Evolutionary conservation across 1,140 invertebrate genomes (phyloP), one percentile per base, ranked within the genome.

Genomic region (Marisa cornuarietis): DNA sequence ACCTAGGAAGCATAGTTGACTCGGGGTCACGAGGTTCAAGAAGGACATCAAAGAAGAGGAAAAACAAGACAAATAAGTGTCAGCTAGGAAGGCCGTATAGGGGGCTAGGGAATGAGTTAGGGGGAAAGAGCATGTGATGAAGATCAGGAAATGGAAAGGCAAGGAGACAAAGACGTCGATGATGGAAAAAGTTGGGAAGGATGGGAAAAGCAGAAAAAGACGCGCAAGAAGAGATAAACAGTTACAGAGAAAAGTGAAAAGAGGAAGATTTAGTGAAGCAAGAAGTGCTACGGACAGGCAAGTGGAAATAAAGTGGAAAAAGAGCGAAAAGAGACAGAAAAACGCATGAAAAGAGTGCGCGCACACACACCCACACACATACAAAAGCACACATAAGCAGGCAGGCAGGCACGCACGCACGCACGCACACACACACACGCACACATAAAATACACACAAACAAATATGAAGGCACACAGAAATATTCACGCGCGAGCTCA

Each of bases 341-440:
- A 68, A 8, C 7, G 11, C n/a, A 68, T 1, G 52, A 76, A 22
- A n/a, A 61, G 58, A 63, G n/a, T 1, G 58, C 6, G 76, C 6
- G 54, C 6, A 24, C 22, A 42, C 11, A 68, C 10, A 9, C 5
- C 1, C 0, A 18, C 6, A 68, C 11, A 42, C 7, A 42, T 7
- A 14, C n/a, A 68, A 68, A 68, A 68, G 7, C 71, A 85, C 82
- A 31, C 66, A 71, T 74, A 69, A 49, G 24, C 78, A 78, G n/a
- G 22, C n/a, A n/a, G n/a, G n/a, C n/a, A n/a, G n/a, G 58, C 6
- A 76, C 6, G 54, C 6, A 24, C 20, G 20, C 7, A 68, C 7
- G 20, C 11, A 68, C 11, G 31, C 69, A 85, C 82, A 24, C 66
- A 66, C 10, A 14, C n/a, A 68, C 11, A 68, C 11, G 31, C 69